Evolutionary conservation across 2,113 vertebrate species (phyloP).

Genomic region (Sinocyclocheilus anophthalmus): DNA sequence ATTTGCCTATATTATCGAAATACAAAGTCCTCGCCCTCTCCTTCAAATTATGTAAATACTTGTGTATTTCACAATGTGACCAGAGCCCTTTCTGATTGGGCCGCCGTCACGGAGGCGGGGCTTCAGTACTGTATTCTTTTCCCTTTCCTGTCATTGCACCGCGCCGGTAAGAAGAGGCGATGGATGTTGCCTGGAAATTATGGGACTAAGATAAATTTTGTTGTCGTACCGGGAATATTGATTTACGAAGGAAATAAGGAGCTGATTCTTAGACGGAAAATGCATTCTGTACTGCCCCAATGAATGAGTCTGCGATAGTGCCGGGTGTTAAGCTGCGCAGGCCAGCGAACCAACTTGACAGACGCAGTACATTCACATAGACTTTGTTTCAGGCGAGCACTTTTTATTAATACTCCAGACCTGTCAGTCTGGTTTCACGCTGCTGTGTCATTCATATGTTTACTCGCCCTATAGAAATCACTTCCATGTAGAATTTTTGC

Average conservation of each 20-base stretch:
- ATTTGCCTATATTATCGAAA: background rate
- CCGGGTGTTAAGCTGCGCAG: constrained; percentile 3
- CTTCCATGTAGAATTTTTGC: background rate
- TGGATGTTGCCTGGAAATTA: background rate
- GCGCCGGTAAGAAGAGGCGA: background rate
- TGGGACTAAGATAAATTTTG: background rate
- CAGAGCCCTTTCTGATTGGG: constrained; percentile 26
- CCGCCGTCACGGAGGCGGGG: constrained; percentile 21
- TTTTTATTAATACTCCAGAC: background rate
- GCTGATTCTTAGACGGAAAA: background rate
- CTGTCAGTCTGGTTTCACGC: background rate
- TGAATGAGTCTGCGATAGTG: background rate
- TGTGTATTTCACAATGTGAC: background rate
- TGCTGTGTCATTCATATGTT: background rate
- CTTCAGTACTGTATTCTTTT: background rate
- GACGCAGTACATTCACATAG: background rate
- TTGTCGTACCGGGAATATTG: background rate
- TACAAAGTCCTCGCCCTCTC: background rate
- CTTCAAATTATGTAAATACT: background rate
- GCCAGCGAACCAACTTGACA: background rate
- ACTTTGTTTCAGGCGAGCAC: background rate
- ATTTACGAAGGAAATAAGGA: background rate
- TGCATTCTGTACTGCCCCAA: background rate
- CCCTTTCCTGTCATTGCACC: background rate
- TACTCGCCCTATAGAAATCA: background rate